Evolutionary conservation across 2,797 vertebrate genomes (phyloP).

Genomic region (Gymnocypris eckloni): DNA sequence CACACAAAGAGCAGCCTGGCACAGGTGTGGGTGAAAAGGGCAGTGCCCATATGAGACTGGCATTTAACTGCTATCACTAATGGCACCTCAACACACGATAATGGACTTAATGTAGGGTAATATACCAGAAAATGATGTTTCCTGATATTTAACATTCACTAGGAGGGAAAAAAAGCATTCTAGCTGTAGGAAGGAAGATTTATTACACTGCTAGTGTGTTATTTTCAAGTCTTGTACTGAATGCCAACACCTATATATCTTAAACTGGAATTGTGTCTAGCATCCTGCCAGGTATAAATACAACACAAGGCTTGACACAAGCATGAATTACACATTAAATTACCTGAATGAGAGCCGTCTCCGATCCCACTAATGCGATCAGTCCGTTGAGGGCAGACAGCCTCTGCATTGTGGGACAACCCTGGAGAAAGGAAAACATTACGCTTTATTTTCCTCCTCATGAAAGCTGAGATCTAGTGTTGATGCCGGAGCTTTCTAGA

Average conservation of each 20-base stretch:
- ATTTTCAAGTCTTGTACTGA: constrained; percentile 2
- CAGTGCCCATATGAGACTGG: constrained; percentile 35
- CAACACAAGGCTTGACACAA: not conserved
- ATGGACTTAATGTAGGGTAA: constrained; percentile 33
- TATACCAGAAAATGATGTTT: constrained; percentile 44
- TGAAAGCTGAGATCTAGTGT: not conserved
- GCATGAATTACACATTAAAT: constrained; percentile 48
- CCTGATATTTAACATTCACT: not conserved
- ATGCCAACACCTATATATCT: not conserved
- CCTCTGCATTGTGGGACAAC: constrained; percentile 94
- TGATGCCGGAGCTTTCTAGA: constrained; percentile 3
- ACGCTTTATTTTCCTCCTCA: not conserved
- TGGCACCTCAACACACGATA: constrained; percentile 30
- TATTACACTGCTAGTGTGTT: not conserved
- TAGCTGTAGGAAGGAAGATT: not conserved
- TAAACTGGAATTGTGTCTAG: not conserved
- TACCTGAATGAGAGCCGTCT: constrained; percentile 88
- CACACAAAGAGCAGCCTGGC: constrained; percentile 56
- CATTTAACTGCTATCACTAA: constrained; percentile 46
- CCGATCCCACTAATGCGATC: constrained; percentile 91
- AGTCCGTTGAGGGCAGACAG: constrained; percentile 90
- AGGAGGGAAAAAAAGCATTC: not conserved
- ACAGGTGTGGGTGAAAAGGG: constrained; percentile 54
- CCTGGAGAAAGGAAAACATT: constrained; percentile 70
- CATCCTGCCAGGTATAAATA: not conserved